Evolutionary conservation across 2,113 vertebrate genomes (phyloP).

Genomic region (Hemiscyllium ocellatum): DNA sequence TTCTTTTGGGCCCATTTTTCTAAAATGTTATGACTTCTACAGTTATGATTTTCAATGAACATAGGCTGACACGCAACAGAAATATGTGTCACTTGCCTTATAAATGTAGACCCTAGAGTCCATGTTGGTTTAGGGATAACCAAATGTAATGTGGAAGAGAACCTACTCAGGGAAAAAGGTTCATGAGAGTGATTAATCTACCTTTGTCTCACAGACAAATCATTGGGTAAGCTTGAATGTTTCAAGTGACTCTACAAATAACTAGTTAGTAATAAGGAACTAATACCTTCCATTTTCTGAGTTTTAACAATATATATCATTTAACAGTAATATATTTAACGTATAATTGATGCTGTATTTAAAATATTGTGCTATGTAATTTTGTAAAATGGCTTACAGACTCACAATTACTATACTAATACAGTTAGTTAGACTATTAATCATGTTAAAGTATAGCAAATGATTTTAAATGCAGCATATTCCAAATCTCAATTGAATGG

Average conservation of each 20-base stretch:
- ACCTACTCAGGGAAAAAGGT: conserved; percentile 26
- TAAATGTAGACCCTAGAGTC: neutral
- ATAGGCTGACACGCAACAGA: neutral
- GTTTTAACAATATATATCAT: neutral
- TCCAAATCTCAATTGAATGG: conserved; percentile 17
- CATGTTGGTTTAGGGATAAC: neutral
- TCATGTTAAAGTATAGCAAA: conserved; percentile 36
- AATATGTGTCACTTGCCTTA: neutral
- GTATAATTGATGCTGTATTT: conserved; percentile 31
- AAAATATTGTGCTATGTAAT: conserved; percentile 33
- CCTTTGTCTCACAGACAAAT: conserved; percentile 14
- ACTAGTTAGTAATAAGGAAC: conserved; percentile 26
- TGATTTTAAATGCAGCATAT: conserved; percentile 29
- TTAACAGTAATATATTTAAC: conserved; percentile 22
- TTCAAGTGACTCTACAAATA: conserved; percentile 27
- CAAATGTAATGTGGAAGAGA: neutral
- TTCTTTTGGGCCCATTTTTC: neutral
- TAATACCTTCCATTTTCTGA: conserved; percentile 22
- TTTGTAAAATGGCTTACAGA: conserved; percentile 37
- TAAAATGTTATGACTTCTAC: conserved; percentile 3
- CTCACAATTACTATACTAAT: conserved; percentile 15
- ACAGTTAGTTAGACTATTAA: conserved; percentile 28
- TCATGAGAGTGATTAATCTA: conserved; percentile 9
- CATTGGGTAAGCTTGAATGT: neutral
- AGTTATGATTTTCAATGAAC: neutral